Conservation (phyloP, 2,888 invertebrate genomes). For the Ceramica pisi region DNA sequence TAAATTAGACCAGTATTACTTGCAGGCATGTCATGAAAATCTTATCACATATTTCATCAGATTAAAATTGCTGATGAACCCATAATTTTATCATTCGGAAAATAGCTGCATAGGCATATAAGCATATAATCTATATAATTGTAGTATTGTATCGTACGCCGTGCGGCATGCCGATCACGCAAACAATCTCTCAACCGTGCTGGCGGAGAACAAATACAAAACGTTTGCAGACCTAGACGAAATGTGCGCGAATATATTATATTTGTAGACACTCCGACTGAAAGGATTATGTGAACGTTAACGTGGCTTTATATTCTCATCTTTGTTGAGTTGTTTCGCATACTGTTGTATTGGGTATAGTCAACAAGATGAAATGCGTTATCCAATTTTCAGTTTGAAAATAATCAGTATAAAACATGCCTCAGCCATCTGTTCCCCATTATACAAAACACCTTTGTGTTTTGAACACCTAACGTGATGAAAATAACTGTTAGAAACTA, state of each 20-base stretch:
- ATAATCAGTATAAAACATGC: no score
- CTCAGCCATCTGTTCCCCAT: no score
- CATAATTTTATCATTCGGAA: not conserved
- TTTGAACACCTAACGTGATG: no score
- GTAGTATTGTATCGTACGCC: constrained; percentile 2
- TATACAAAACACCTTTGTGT: no score
- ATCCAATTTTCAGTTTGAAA: no score
- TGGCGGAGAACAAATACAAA: constrained; percentile 34
- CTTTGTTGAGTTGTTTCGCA: not conserved
- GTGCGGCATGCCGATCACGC: constrained; percentile 44
- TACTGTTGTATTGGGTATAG: not conserved
- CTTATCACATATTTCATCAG: constrained; percentile 7
- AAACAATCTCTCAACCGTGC: constrained; percentile 49
- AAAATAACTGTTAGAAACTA: no score
- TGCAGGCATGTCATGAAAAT: constrained; percentile 12
- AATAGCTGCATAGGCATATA: constrained; percentile 22
- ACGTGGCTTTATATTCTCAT: not conserved
- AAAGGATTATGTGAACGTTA: constrained; percentile 4
- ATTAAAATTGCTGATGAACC: not conserved
- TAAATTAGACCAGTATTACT: not conserved
- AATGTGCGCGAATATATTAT: constrained; percentile 16
- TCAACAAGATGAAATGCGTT: no score
- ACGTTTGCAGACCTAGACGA: constrained; percentile 7
- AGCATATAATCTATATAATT: constrained; percentile 1
- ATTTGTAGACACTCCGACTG: constrained; percentile 2